These are phyloP conservation scores for Rostratula benghalensis DNA, from an alignment of 2,113 vertebrate species.

Conservation along the genomic window DNA sequence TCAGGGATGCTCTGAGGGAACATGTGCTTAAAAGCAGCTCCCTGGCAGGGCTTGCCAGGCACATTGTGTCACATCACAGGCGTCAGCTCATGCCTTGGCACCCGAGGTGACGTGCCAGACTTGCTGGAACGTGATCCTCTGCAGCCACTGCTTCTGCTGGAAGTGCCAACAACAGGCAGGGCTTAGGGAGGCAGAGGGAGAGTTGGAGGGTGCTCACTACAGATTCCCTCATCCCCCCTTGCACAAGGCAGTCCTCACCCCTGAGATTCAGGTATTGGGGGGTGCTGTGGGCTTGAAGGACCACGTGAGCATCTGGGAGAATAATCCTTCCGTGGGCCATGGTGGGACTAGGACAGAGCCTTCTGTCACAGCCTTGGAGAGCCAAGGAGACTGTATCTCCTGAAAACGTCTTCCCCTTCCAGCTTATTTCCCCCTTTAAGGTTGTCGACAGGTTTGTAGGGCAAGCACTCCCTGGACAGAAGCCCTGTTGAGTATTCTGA, in stretches of 20 bases:
- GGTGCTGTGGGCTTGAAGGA: not conserved
- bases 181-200: not conserved
- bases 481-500: not conserved
- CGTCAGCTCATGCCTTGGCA: not conserved
- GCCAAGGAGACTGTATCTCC: not conserved
- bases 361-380: not conserved
- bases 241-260: not conserved
- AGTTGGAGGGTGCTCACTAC: not conserved
- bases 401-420: not conserved
- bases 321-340: not conserved
- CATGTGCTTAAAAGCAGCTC: not conserved
- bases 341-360: not conserved
- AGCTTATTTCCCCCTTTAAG: not conserved
- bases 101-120: not conserved
- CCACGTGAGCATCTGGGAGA: not conserved
- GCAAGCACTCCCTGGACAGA: not conserved
- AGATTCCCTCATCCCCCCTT: not conserved
- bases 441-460: not conserved
- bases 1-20: not conserved
- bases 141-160: not conserved
- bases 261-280: rapidly evolving
- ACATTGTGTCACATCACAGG: rapidly evolving
- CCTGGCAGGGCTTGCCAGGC: not conserved
- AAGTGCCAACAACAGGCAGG: not conserved
- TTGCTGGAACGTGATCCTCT: not conserved